A percentile compares a stretch with the other conserved stretches of the same genome.
These are phyloP conservation scores for Dione vanillae DNA, from an alignment of 2,888 invertebrate species.

Conservation along the genomic window DNA sequence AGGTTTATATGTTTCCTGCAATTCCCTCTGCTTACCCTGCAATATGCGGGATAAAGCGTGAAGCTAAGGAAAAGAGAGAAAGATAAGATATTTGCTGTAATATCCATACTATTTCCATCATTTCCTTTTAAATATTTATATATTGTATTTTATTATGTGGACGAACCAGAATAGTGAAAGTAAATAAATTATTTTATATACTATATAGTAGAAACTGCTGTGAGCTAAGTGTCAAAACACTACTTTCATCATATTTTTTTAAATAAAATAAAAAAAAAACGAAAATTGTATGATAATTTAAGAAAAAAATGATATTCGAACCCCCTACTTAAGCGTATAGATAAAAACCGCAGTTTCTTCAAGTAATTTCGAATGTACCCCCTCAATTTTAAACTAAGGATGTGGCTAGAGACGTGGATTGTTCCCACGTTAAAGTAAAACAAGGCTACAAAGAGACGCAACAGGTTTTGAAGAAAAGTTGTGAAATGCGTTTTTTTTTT, in stretches of 20 bases:
- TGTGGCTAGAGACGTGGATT: constrained; percentile 4
- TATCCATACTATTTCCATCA: neutral
- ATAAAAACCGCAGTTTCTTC: neutral
- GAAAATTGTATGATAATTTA: neutral
- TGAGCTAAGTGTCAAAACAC: no score
- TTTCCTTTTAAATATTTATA: neutral
- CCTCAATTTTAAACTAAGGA: constrained; percentile 5
- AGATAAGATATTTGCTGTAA: no score
- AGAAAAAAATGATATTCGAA: neutral
- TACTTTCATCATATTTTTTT: neutral
- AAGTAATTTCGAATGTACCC: neutral
- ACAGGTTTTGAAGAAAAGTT: neutral
- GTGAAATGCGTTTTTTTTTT: neutral
- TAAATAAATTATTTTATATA: no score
- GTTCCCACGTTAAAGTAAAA: constrained; percentile 9
- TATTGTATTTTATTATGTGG: no score
- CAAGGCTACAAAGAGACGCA: neutral
- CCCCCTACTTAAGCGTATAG: neutral
- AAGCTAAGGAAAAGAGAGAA: no score
- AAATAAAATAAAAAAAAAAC: neutral
- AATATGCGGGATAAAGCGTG: no score
- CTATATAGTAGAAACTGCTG: no score
- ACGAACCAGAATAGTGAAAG: no score
- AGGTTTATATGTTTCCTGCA: no score
- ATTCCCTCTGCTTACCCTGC: no score